These are phyloP conservation scores for Nibea albiflora DNA, from an alignment of 2,113 vertebrate species.

Conservation along the genomic window DNA sequence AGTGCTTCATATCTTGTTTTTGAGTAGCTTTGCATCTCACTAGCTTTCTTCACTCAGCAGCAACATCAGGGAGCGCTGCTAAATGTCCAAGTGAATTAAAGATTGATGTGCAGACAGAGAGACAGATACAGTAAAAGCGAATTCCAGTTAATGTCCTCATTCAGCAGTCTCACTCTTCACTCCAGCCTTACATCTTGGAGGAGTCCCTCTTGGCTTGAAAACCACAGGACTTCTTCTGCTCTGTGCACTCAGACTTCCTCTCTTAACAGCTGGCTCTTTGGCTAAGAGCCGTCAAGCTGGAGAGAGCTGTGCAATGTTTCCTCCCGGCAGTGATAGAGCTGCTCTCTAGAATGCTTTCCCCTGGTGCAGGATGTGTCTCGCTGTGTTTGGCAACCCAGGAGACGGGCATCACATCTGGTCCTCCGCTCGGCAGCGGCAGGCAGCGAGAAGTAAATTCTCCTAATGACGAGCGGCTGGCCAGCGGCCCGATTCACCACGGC, in stretches of 20 bases:
- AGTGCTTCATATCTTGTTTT: neutral
- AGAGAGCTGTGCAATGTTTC: conserved; percentile 57
- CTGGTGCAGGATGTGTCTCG: conserved; percentile 41
- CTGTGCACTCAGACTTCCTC: conserved; percentile 49
- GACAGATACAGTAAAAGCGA: neutral
- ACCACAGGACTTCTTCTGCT: conserved; percentile 44
- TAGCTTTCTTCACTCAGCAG: neutral
- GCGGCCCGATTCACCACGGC: conserved; percentile 7
- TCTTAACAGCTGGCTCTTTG: conserved; percentile 71
- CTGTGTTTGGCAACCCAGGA: conserved; percentile 66
- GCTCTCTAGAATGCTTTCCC: conserved; percentile 52
- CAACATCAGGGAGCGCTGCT: too few species aligned
- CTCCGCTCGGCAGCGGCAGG: conserved; percentile 36
- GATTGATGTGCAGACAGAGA: neutral
- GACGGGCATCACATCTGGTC: conserved; percentile 70
- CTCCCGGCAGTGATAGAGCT: conserved; percentile 64
- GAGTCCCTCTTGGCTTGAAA: conserved; percentile 35
- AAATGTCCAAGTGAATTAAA: neutral
- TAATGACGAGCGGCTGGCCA: conserved; percentile 62
- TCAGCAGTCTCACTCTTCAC: conserved; percentile 24
- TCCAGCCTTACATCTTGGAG: conserved; percentile 31
- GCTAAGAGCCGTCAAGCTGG: conserved; percentile 64
- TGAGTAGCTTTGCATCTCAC: neutral
- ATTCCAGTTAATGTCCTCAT: neutral
- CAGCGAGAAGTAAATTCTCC: conserved; percentile 57